Percentiles rank a stretch among this genome's conserved stretches.
phyloP scores from a whole-genome alignment of 2,113 vertebrate species.

The Arothron firmamentum region DNA sequence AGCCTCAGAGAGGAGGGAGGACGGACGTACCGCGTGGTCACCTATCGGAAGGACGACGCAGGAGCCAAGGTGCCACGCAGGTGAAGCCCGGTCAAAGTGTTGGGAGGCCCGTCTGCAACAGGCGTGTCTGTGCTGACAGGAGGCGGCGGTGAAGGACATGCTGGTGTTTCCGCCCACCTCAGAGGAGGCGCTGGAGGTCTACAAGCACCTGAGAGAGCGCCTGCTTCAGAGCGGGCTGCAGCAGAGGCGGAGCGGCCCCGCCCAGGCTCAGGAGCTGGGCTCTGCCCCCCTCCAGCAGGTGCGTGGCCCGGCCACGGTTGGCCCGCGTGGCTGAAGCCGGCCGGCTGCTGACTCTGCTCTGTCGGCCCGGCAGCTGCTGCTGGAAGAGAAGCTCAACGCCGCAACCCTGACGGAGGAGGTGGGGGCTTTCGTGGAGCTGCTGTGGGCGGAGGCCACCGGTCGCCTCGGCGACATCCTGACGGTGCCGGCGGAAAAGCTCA shows the following conservation, averaged over 20 bases:
- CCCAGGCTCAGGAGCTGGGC: constrained; percentile 58
- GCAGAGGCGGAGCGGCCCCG: constrained; percentile 45
- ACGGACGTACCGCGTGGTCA: constrained; percentile 66
- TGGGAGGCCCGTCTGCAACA: no score
- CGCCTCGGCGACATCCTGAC: constrained; percentile 66
- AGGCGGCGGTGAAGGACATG: constrained; percentile 29
- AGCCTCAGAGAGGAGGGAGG: constrained; percentile 48
- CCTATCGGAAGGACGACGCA: constrained; percentile 35
- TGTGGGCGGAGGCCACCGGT: constrained; percentile 83
- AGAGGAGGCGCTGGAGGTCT: constrained; percentile 75
- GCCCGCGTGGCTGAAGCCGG: no score
- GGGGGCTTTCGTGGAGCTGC: constrained; percentile 78
- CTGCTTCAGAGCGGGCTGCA: constrained; percentile 60
- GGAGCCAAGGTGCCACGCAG: no score
- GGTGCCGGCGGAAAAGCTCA: constrained; percentile 71
- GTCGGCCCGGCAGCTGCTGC: constrained; percentile 74
- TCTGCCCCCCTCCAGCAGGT: constrained; percentile 77
- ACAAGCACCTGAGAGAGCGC: constrained; percentile 53
- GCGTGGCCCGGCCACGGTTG: no score
- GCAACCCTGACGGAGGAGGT: constrained; percentile 75
- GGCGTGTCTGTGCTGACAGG: constrained; percentile 36
- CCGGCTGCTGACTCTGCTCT: not conserved
- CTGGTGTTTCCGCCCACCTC: constrained; percentile 63
- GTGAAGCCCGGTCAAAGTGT: no score
- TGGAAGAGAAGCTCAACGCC: constrained; percentile 75